A percentile compares a stretch with the other conserved stretches of the same genome.
These are phyloP conservation scores for Bombus waltoni DNA, from an alignment of 1,140 invertebrate species.

Conservation along the genomic window DNA sequence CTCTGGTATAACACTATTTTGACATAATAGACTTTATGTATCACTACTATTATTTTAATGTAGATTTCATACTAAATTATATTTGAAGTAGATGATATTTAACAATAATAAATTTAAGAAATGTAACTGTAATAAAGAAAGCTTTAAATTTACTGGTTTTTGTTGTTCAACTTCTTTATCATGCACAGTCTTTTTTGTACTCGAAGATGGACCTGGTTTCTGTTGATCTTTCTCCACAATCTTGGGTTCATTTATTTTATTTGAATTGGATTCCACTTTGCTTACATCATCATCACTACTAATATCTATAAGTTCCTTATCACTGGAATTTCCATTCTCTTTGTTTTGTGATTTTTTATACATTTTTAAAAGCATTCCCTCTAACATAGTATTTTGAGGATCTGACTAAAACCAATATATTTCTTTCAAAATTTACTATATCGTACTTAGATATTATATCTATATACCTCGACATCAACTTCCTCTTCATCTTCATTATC, in stretches of 20 bases:
- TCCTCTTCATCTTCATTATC: conserved; percentile 83
- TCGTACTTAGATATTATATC: background rate
- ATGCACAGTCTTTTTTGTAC: background rate
- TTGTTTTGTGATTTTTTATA: conserved; percentile 74
- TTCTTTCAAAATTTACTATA: conserved; percentile 22
- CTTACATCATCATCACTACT: conserved; percentile 81
- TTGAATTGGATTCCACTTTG: conserved; percentile 62
- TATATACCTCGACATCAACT: conserved; percentile 83
- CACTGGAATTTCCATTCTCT: conserved; percentile 80
- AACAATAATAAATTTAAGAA: conserved; percentile 29
- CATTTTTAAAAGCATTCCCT: conserved; percentile 71
- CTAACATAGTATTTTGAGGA: conserved; percentile 65
- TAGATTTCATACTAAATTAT: background rate
- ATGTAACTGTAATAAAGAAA: background rate
- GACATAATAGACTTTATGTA: background rate
- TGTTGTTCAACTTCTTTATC: conserved; percentile 6
- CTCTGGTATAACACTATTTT: background rate
- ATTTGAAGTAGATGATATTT: background rate
- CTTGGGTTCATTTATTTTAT: conserved; percentile 18
- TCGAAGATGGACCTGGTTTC: conserved; percentile 5
- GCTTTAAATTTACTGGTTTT: conserved; percentile 35
- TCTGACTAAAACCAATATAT: conserved; percentile 69
- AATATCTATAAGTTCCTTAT: conserved; percentile 82
- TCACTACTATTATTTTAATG: background rate
- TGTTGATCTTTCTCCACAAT: conserved; percentile 1